phyloP scores from a whole-genome alignment of 2,113 vertebrate species.

The Chlorodrepanis virens region DNA sequence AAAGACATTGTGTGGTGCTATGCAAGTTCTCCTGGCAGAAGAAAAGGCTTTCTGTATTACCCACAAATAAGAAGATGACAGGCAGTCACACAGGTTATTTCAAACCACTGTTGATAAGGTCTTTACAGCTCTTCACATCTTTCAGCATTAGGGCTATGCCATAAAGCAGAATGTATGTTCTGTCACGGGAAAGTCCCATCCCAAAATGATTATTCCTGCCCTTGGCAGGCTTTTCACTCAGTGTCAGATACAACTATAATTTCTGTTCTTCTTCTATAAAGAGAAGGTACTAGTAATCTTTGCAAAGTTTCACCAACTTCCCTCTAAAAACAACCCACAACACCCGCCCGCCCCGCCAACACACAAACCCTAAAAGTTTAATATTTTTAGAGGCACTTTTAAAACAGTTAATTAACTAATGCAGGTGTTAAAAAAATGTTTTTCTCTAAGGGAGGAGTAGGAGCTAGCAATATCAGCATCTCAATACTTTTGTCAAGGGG shows the following conservation, averaged over 20 bases:
- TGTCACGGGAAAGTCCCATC: background rate
- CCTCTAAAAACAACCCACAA: background rate
- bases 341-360: rapidly evolving
- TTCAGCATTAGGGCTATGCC: background rate
- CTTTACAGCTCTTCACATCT: background rate
- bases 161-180: background rate
- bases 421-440: background rate
- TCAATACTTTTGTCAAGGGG: background rate
- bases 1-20: background rate
- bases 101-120: background rate
- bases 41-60: background rate
- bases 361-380: background rate
- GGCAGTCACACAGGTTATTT: background rate
- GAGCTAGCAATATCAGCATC: background rate
- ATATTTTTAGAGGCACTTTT: background rate
- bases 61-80: background rate
- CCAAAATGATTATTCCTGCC: background rate
- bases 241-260: background rate
- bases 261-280: background rate
- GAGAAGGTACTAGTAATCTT: background rate
- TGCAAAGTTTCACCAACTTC: background rate
- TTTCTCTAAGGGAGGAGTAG: background rate
- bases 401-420: background rate
- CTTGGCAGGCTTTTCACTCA: background rate
- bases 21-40: background rate